These are phyloP conservation scores for Atractosteus spatula DNA, from an alignment of 2,113 vertebrate genomes.

Conservation along the genomic window DNA sequence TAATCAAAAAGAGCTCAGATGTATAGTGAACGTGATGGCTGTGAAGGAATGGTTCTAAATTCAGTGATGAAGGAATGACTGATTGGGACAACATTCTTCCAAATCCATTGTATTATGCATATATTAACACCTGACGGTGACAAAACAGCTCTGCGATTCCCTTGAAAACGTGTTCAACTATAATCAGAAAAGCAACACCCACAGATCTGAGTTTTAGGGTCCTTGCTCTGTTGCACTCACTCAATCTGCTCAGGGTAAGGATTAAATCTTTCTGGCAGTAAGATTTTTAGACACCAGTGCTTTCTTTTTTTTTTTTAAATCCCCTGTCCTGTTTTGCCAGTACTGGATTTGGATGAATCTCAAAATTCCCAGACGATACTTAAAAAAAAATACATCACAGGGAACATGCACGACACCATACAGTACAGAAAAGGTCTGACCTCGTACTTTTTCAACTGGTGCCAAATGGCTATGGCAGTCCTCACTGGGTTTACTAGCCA, in stretches of 20 bases:
- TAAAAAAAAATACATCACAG: not conserved
- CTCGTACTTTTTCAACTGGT: constrained; percentile 48
- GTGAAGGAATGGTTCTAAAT: no score
- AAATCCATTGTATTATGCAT: not conserved
- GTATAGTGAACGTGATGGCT: no score
- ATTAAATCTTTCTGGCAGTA: no score
- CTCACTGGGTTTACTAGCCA: constrained; percentile 44
- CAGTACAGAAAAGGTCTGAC: constrained; percentile 30
- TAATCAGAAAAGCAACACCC: not conserved
- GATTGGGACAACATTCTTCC: constrained; percentile 5
- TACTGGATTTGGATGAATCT: not conserved
- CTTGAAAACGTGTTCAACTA: not conserved
- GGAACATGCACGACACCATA: not conserved
- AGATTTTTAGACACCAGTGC: not conserved
- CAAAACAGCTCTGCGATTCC: no score
- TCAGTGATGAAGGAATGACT: not conserved
- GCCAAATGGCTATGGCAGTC: constrained; percentile 44
- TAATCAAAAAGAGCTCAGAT: no score
- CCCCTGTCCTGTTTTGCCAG: not conserved
- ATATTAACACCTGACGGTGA: not conserved
- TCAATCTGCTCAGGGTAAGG: no score
- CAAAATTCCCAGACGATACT: not conserved
- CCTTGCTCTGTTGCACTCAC: not conserved
- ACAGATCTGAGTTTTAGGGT: not conserved
- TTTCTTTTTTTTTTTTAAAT: no score